These are phyloP conservation scores for Ardeotis arabs DNA, from an alignment of 2,113 vertebrate species.

Conservation along the genomic window DNA sequence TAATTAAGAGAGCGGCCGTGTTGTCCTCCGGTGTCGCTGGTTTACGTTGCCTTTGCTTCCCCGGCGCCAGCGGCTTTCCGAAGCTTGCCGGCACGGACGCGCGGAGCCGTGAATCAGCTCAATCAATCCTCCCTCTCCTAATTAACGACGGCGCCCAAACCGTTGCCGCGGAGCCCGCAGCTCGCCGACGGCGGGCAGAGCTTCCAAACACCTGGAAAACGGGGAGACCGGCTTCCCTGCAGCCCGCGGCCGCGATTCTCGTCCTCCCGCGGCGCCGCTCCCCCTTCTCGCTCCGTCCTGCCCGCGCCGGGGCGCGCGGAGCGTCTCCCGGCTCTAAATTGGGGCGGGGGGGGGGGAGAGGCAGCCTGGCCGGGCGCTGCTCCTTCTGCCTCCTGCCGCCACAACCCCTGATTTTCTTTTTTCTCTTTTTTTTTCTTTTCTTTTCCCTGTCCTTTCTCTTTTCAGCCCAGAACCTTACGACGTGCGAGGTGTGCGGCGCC, in stretches of 20 bases:
- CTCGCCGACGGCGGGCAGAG: fast-evolving
- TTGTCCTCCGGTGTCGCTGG: fast-evolving
- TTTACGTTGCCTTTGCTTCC: background rate
- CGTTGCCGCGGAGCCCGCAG: fast-evolving
- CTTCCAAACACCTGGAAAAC: background rate
- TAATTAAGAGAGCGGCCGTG: background rate
- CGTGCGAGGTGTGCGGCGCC: constrained; percentile 88
- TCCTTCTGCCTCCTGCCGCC: fast-evolving
- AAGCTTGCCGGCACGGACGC: fast-evolving
- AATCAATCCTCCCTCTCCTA: background rate
- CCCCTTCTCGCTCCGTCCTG: too few relatives aligned
- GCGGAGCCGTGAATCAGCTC: background rate
- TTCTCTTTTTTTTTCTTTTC: background rate
- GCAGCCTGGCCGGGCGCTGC: fast-evolving
- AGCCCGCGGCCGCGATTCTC: fast-evolving
- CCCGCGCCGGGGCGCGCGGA: fast-evolving
- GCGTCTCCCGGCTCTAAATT: fast-evolving
- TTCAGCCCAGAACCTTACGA: constrained; percentile 81
- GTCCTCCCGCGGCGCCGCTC: background rate
- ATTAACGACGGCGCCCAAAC: fast-evolving
- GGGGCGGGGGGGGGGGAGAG: too few relatives aligned
- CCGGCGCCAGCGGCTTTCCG: background rate
- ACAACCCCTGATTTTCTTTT: background rate
- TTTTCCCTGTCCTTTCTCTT: fast-evolving
- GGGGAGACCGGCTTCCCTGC: fast-evolving